Conservation (phyloP, 2,888 invertebrate species). For the Zaprionus obscuricornis region DNA sequence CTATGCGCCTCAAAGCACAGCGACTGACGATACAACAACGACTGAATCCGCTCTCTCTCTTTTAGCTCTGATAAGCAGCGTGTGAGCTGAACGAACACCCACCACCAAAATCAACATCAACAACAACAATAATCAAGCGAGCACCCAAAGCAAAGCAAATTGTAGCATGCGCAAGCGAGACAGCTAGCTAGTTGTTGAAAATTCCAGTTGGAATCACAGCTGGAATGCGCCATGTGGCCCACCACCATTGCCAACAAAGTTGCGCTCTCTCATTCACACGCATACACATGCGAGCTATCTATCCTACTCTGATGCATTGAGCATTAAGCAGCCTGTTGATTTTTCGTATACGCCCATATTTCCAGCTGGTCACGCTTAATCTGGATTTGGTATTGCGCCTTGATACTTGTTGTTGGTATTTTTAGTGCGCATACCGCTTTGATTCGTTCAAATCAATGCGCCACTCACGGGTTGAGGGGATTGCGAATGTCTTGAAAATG, state of each 20-base stretch:
- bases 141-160: too few species aligned
- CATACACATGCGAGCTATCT: neutral
- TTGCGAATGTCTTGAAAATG: constrained; percentile 20
- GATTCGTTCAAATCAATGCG: constrained; percentile 80
- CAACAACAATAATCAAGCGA: too few species aligned
- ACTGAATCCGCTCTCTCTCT: constrained; percentile 16
- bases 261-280: constrained; percentile 10
- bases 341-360: constrained; percentile 66
- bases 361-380: constrained; percentile 68
- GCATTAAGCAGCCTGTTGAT: constrained; percentile 64
- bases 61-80: constrained; percentile 20
- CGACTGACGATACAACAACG: constrained; percentile 52
- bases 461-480: constrained; percentile 51
- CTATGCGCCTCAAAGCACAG: constrained; percentile 52
- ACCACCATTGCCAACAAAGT: constrained; percentile 64
- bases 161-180: constrained; percentile 36
- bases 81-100: constrained; percentile 31
- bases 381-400: constrained; percentile 65
- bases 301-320: neutral
- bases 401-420: constrained; percentile 77
- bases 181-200: constrained; percentile 15
- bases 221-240: constrained; percentile 53
- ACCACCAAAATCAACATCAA: constrained; percentile 23
- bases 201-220: constrained; percentile 71
- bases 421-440: constrained; percentile 80